Evolutionary conservation across 2,797 vertebrate genomes (phyloP), one percentile per base, ranked within the genome.

Genomic region (Calcarius lapponicus): DNA sequence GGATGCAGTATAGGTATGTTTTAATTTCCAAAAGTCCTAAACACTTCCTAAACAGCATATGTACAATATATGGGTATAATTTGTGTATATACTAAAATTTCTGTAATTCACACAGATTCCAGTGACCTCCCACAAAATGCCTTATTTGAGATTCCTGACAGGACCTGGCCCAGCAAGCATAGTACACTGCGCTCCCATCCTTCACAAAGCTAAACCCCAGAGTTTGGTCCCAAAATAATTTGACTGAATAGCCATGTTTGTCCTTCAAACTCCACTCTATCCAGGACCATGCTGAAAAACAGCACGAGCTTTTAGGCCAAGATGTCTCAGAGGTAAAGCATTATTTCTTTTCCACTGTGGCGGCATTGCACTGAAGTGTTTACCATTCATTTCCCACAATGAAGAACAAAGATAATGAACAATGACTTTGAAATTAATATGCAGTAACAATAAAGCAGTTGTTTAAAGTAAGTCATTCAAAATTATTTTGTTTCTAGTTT

Each of bases 21-120:
- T 93, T 54, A 4, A 48, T 81, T 95, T 90, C 17, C 62, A 58
- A 36, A 83, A 69, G 4, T 69, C 38, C 12, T 60, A 60, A 60
- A 38, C 8, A n/a, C 8, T 86, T 61, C 20, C 48, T 60, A 51
- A 69, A 50, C 10, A 58, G 12, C 36, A 47, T 3, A 10, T 18
- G 34, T 4, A 1, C 28, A 43, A 34, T 11, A 11, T 53, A 32
- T 2, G 0, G 19, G 4, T 21, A 13, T 21, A 42, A 2, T 36
- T 10, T 26, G 7, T 26, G 7, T 11, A 38, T 17, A 29, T 16
- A 40, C 4, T 26, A 32, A 84, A 54, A 40, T 17, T 58, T 42
- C 61, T 61, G 72, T 26, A 71, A 92, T 67, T 70, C 42, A 67
- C 4, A 9, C 1, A 1, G 19, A 57, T 70, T 76, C 29, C 26